Percentiles rank a stretch among this genome's conserved stretches.
Evolutionary conservation across 2,888 invertebrate genomes (phyloP).

Genomic region (Celastrina argiolus): DNA sequence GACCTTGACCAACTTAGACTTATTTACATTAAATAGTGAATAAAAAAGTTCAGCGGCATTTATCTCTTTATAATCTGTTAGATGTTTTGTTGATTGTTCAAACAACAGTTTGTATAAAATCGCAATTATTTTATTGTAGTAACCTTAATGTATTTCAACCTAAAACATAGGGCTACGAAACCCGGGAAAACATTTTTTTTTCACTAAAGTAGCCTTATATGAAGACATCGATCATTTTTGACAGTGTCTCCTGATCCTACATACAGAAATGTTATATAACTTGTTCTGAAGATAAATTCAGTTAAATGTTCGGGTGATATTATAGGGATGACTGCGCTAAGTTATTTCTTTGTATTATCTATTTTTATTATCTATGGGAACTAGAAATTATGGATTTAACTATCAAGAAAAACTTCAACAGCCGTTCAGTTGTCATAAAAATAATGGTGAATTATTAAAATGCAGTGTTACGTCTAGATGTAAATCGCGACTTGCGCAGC

Average conservation of each 20-base stretch:
- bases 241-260: not conserved
- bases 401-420: not conserved
- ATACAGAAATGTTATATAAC: not conserved
- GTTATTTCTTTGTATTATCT: too few relatives aligned
- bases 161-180: not conserved
- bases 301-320: too few relatives aligned
- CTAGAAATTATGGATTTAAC: not conserved
- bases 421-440: not conserved
- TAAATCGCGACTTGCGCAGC: constrained; percentile 1
- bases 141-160: not conserved
- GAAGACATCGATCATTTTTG: not conserved
- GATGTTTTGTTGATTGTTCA: too few relatives aligned
- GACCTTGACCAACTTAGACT: constrained; percentile 18
- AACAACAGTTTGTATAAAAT: constrained; percentile 9
- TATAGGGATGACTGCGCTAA: too few relatives aligned
- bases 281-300: too few relatives aligned
- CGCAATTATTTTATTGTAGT: not conserved
- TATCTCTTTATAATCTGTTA: not conserved
- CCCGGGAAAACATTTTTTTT: too few relatives aligned
- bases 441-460: not conserved
- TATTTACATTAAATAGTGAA: constrained; percentile 18
- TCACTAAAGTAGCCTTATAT: not conserved
- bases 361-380: too few relatives aligned
- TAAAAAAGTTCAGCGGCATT: constrained; percentile 18
- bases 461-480: not conserved